These are phyloP conservation scores for Neuroscelio doddi DNA, from an alignment of 2,888 invertebrate genomes.

Conservation along the genomic window DNA sequence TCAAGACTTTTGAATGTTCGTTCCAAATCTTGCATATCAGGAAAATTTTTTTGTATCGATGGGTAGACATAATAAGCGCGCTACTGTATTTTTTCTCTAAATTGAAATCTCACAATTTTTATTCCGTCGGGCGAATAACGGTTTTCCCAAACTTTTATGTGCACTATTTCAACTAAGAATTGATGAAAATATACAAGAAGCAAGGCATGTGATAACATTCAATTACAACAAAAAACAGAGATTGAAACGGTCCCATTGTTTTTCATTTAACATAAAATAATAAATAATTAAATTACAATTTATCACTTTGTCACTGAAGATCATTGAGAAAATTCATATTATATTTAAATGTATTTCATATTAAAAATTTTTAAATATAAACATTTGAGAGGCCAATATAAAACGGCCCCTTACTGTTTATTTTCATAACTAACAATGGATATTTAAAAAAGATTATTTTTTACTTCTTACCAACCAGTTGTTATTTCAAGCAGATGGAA, in stretches of 20 bases:
- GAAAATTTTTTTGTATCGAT: constrained; percentile 52
- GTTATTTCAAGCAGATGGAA: no score
- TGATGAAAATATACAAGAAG: constrained; percentile 5
- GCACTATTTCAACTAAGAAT: constrained; percentile 20
- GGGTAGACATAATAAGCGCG: constrained; percentile 30
- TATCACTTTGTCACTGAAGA: no score
- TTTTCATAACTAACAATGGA: no score
- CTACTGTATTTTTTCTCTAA: constrained; percentile 37
- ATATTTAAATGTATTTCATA: no score
- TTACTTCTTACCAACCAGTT: no score
- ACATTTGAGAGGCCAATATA: no score
- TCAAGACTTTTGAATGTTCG: constrained; percentile 54
- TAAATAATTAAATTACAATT: no score
- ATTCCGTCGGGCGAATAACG: constrained; percentile 26
- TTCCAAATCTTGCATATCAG: constrained; percentile 55
- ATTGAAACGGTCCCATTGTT: no score
- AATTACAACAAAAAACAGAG: not conserved
- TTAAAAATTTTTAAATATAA: no score
- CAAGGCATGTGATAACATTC: constrained; percentile 26
- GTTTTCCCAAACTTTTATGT: constrained; percentile 41
- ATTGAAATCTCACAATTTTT: constrained; percentile 20
- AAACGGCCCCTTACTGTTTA: no score
- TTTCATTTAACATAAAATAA: constrained; percentile 9
- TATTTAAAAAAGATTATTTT: no score
- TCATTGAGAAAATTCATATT: no score